Evolutionary conservation across 2,888 invertebrate genomes (phyloP), one percentile per base, ranked within the genome.

Genomic region (Drosophila testacea): DNA sequence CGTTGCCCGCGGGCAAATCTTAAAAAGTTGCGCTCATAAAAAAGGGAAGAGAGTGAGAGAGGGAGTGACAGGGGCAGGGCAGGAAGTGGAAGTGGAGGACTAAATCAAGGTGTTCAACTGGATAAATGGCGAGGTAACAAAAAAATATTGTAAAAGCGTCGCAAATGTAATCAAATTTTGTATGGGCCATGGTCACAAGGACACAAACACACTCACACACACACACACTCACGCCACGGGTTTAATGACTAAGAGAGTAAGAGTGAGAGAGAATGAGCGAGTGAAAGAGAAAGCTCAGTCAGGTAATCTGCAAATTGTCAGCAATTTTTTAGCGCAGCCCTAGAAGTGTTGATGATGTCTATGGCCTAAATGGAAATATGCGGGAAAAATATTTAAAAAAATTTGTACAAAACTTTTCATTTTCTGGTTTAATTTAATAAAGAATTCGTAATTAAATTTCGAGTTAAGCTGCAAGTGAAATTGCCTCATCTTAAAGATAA

Each of bases 41-140:
- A 72, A 52, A 28, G n/a, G 36, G 27, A 9, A 9, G 6, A 32
- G 32, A 6, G 4, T 30, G 41, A 10, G 16, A 42, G 7, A 16
- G 22, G 27, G 13, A 7, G 34, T 22, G 10, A 34, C 4, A 48
- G 38, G 36, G 10, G n/a, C 22, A 2, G n/a, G n/a, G 7, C 13
- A 32, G 39, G 38, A 50, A 50, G 16, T n/a, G 52, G 5, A 34
- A 32, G 47, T 32, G 52, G 47, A 22, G 28, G 56, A 71, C 72
- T 62, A 62, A 59, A 76, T 74, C 77, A 74, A 73, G 77, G 57
- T 54, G 67, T 76, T 75, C 76, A 71, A 66, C 66, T 71, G 77
- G 52, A 76, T 59, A 67, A 71, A 64, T 64, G 57, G 61, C 44
- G 34, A 42, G 42, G 59, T 47, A 63, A 34, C 51, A 62, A 62